phyloP scores from a whole-genome alignment of 1,140 invertebrate species.

The Babylonia areolata region DNA sequence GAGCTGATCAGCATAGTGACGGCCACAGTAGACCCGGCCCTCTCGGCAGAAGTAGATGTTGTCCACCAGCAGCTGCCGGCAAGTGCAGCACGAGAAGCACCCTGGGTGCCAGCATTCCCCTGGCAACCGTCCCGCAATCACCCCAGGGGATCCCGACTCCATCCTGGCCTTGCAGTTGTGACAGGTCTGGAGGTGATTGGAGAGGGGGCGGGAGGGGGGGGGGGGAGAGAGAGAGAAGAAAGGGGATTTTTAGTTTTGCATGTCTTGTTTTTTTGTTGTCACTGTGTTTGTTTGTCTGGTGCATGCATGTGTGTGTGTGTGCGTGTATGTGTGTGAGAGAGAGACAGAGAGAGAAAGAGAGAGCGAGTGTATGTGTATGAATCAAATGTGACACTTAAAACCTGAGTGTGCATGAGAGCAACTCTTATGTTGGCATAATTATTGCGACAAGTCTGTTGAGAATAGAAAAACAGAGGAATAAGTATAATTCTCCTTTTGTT shows the following conservation, averaged over 20 bases:
- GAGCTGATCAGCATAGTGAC: conserved; percentile 96
- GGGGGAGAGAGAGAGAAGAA: neutral
- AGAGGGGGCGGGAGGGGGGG: neutral
- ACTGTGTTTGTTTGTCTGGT: too few species aligned
- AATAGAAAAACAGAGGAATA: too few species aligned
- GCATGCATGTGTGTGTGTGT: too few species aligned
- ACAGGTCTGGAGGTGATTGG: conserved; percentile 47
- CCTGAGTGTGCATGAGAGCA: too few species aligned
- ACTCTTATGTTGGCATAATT: too few species aligned
- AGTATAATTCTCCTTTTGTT: too few species aligned
- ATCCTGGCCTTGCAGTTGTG: conserved; percentile 89
- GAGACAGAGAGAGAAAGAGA: neutral
- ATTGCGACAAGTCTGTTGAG: too few species aligned
- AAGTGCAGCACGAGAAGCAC: conserved; percentile 94
- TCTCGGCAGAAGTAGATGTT: conserved; percentile 96
- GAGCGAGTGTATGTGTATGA: neutral
- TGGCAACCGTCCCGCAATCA: conserved; percentile 89
- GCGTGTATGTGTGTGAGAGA: neutral
- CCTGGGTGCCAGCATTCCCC: conserved; percentile 92
- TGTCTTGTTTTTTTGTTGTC: too few species aligned
- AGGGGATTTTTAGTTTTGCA: neutral
- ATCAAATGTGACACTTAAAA: too few species aligned
- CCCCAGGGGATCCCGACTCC: conserved; percentile 89
- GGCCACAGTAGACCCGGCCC: conserved; percentile 90
- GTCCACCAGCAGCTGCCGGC: conserved; percentile 95